phyloP scores from a whole-genome alignment of 2,113 vertebrate genomes.

The Tachuris rubrigastra region DNA sequence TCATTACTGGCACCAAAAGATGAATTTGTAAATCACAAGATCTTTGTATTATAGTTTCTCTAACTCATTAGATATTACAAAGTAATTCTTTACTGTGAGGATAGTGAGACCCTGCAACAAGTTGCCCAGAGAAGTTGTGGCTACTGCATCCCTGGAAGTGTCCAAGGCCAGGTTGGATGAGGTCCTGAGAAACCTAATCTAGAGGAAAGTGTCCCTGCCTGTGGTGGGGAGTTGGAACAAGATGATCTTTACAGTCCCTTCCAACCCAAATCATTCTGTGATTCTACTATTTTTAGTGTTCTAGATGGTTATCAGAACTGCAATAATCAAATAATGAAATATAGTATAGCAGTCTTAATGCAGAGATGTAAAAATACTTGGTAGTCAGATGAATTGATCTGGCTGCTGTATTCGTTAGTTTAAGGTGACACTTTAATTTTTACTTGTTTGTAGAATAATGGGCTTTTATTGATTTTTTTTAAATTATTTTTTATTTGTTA shows the following conservation, averaged over 20 bases:
- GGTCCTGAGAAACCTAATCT: not conserved
- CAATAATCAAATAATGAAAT: not conserved
- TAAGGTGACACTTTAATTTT: not conserved
- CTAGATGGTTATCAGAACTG: not conserved
- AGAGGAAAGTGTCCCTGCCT: not conserved
- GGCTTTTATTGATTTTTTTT: not conserved
- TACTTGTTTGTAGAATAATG: not conserved
- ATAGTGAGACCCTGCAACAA: not conserved
- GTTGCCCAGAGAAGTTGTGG: not conserved
- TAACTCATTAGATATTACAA: not conserved
- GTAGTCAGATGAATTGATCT: not conserved
- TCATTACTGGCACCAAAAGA: constrained; percentile 48
- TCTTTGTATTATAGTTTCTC: not conserved
- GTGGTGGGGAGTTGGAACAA: not conserved
- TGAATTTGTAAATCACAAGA: constrained; percentile 32
- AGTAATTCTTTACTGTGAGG: not conserved
- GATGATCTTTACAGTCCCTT: not conserved
- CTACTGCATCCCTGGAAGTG: not conserved
- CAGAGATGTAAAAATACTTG: not conserved
- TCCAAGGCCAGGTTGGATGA: not conserved
- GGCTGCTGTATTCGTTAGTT: not conserved
- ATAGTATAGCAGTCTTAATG: not conserved
- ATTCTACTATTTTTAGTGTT: not conserved
- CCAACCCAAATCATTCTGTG: not conserved
- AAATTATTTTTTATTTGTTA: not conserved